Evolutionary conservation across 2,113 vertebrate genomes (phyloP).

Genomic region (Phalacrocorax pelagicus): DNA sequence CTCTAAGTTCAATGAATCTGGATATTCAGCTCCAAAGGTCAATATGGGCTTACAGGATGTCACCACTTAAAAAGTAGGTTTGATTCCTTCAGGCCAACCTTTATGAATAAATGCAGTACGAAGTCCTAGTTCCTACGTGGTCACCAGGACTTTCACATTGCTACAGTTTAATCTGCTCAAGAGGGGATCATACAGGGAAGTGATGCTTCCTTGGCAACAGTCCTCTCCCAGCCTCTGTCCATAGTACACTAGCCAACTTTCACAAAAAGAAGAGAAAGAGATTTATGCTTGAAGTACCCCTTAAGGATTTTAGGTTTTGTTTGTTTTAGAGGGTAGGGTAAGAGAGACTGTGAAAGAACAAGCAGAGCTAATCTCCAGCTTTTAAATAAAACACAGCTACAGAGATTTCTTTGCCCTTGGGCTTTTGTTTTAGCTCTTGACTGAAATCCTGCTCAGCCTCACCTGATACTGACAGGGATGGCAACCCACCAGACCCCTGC

Average conservation of each 20-base stretch:
- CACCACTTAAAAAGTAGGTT: background rate
- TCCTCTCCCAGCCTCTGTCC: conserved; percentile 8
- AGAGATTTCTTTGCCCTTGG: conserved; percentile 47
- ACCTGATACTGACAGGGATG: conserved; percentile 56
- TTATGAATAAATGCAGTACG: background rate
- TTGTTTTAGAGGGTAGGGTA: conserved; percentile 46
- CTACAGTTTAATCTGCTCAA: conserved; percentile 49
- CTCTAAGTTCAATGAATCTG: background rate
- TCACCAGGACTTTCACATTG: conserved; percentile 23
- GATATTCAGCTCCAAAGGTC: background rate
- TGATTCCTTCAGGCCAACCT: background rate
- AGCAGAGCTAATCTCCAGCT: conserved; percentile 56
- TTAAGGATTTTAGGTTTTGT: conserved; percentile 65
- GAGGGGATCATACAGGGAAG: conserved; percentile 47
- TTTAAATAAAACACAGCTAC: conserved; percentile 53
- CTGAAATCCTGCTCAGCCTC: conserved; percentile 57
- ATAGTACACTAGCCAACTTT: conserved; percentile 13
- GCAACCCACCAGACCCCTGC: conserved; percentile 31
- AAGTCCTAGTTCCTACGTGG: background rate
- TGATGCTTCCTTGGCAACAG: conserved; percentile 25
- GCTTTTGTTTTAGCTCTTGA: conserved; percentile 53
- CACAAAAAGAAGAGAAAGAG: conserved; percentile 51
- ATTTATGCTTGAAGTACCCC: conserved; percentile 60
- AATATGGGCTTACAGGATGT: background rate
- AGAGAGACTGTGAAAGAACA: conserved; percentile 54